Evolutionary conservation across 2,113 vertebrate species (phyloP).

Genomic region (Seriola dumerili): DNA sequence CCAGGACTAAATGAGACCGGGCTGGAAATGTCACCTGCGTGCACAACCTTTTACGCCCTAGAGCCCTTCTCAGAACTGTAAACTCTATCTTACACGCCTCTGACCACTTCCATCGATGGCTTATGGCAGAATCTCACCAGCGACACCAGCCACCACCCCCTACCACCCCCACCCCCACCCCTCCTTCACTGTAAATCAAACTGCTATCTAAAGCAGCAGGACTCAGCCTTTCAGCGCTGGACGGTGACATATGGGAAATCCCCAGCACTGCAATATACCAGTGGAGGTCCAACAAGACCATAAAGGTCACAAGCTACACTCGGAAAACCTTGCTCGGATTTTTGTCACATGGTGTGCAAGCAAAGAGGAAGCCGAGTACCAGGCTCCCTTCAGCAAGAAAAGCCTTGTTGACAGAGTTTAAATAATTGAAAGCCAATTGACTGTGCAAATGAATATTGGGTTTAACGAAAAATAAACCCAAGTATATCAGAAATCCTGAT

Average conservation of each 20-base stretch:
- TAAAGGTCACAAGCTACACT: constrained; percentile 70
- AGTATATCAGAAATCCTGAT: constrained; percentile 33
- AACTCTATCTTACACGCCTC: constrained; percentile 69
- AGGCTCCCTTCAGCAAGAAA: constrained; percentile 25
- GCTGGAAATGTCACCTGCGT: constrained; percentile 75
- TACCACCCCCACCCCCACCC: background rate
- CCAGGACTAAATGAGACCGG: constrained; percentile 65
- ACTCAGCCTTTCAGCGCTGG: constrained; percentile 50
- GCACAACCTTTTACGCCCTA: constrained; percentile 74
- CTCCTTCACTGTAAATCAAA: constrained; percentile 75
- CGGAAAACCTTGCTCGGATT: constrained; percentile 56
- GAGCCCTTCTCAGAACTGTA: constrained; percentile 78
- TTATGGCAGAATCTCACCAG: constrained; percentile 67
- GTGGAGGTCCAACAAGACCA: constrained; percentile 58
- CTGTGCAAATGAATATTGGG: constrained; percentile 49
- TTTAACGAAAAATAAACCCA: constrained; percentile 44
- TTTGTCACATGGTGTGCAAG: constrained; percentile 60
- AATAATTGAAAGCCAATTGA: constrained; percentile 58
- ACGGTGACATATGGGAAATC: constrained; percentile 62
- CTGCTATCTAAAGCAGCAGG: constrained; percentile 63
- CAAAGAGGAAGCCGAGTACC: constrained; percentile 10
- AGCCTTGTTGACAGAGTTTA: constrained; percentile 67
- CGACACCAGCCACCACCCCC: constrained; percentile 43
- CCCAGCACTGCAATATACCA: constrained; percentile 55
- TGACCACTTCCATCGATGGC: constrained; percentile 68